These are phyloP conservation scores for Zosterops hypoxanthus DNA, from an alignment of 2,113 vertebrate genomes.

Conservation along the genomic window DNA sequence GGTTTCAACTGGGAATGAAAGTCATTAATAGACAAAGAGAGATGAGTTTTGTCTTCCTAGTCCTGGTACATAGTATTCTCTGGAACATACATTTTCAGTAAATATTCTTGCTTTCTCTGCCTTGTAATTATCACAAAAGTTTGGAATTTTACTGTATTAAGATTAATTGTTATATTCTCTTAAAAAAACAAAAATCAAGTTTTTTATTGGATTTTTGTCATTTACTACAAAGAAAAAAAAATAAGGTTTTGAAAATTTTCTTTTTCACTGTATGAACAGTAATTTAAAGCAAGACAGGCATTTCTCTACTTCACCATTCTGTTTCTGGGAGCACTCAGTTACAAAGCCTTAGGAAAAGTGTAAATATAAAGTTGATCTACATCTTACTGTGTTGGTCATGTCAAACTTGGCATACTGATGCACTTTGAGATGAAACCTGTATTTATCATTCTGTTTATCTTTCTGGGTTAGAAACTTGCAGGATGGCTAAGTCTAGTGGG, in stretches of 20 bases:
- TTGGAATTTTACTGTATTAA: not conserved
- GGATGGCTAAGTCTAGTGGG: not conserved
- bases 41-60: not conserved
- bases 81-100: not conserved
- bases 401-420: not conserved
- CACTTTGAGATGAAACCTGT: not conserved
- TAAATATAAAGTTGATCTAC: not conserved
- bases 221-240: not conserved
- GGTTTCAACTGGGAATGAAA: not conserved
- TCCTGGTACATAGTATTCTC: not conserved
- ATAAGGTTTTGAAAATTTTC: not conserved
- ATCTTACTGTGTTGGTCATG: not conserved
- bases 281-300: not conserved
- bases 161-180: not conserved
- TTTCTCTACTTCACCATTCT: not conserved
- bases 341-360: not conserved
- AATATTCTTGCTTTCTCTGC: not conserved
- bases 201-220: not conserved
- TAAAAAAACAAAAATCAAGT: not conserved
- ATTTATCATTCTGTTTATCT: not conserved
- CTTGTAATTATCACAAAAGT: not conserved
- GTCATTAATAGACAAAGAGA: not conserved
- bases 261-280: not conserved
- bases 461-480: not conserved
- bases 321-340: not conserved